Percentiles rank a stretch among this genome's conserved stretches.
phyloP scores from a whole-genome alignment of 1,140 invertebrate genomes.

The Tribolium madens region DNA sequence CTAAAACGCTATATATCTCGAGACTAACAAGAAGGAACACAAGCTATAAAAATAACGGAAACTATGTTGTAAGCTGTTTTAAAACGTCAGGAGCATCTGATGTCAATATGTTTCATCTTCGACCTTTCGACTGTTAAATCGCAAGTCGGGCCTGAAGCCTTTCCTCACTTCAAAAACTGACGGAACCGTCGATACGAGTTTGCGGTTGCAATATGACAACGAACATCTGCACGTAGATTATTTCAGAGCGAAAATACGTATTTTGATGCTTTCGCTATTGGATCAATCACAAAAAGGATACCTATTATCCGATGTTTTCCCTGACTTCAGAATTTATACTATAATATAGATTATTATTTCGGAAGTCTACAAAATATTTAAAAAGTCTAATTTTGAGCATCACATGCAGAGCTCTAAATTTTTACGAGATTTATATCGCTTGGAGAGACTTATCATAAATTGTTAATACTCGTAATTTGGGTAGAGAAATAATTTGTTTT shows the following conservation, averaged over 20 bases:
- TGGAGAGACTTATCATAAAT: background rate
- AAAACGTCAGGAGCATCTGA: constrained; percentile 47
- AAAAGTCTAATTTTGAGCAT: background rate
- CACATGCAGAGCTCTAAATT: background rate
- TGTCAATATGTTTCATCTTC: constrained; percentile 48
- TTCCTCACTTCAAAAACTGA: constrained; percentile 5
- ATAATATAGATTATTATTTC: background rate
- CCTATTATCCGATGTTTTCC: constrained; percentile 1
- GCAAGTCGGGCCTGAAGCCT: background rate
- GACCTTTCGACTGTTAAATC: constrained; percentile 27
- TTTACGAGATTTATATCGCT: background rate
- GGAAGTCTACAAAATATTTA: background rate
- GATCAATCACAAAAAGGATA: constrained; percentile 22
- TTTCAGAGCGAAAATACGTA: background rate
- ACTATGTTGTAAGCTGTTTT: constrained; percentile 43
- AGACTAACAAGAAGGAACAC: constrained; percentile 44
- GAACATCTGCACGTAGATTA: constrained; percentile 37
- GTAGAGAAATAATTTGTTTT: background rate
- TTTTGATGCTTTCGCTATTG: constrained; percentile 15
- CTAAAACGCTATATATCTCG: constrained; percentile 25
- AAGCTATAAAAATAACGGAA: constrained; percentile 38
- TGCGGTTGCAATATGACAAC: constrained; percentile 25
- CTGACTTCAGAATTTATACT: background rate
- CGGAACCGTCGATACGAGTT: constrained; percentile 18
- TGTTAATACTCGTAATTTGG: background rate